Evolutionary conservation across 2,888 invertebrate species (phyloP), one percentile per base, ranked within the genome.

Genomic region (Ectemnius lituratus): DNA sequence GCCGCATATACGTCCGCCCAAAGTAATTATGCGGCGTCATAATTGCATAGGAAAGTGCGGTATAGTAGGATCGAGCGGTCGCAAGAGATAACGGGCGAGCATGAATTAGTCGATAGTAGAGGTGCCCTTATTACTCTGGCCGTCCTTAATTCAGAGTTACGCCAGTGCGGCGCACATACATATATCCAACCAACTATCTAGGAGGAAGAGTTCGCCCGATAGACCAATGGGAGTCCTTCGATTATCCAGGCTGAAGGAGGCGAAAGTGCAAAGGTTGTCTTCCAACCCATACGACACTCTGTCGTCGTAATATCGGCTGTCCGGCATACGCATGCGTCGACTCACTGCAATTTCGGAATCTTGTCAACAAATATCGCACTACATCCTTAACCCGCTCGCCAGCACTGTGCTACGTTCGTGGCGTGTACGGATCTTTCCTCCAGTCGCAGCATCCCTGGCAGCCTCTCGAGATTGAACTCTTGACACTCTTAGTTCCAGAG

Each of bases 281-380:
- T 75, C 75, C 73, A 70, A 65, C 37, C 16, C 60, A 57, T 23
- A 75, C 88, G 88, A 84, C 88, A 77, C 74, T 71, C 73, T 76
- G 87, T 81, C 88, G 87, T 85, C 83, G 71, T 67, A 80, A 84
- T 88, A 88, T 88, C 85, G 87, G 87, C 87, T 81, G 84, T 76
- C 79, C 63, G 60, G 61, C 60, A 4, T 71, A 81, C 82, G 84
- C 84, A 82, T 80, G 84, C 84, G 84, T 75, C 70, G 20, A 23
- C 6, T 23, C 58, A 78, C 74, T 74, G 78, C 73, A 79, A 85
- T 86, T 89, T 87, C 85, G 86, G 87, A 87, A 85, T 84, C 80
- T 84, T 86, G 83, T 85, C 87, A 87, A 88, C 87, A 86, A 84
- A 87, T 75, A 70, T 63, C 63, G 61, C 78, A 49, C 73, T 75